Evolutionary conservation across 92 coral and sea anemone species (phyloP), one percentile per base, ranked within the genome.

Genomic region (Phymanthus crucifer): DNA sequence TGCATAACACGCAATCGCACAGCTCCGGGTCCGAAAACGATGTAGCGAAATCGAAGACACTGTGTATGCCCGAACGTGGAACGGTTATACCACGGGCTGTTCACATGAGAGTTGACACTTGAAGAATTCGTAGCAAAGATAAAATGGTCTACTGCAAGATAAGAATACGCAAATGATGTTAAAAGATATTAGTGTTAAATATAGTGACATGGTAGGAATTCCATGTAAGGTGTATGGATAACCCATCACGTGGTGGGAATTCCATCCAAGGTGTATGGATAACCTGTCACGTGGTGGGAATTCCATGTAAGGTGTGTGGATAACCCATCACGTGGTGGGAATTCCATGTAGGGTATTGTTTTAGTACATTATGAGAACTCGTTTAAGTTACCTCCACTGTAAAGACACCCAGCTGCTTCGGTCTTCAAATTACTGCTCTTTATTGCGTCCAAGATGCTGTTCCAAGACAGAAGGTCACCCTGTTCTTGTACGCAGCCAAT

Each of bases 11-110:
- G 68, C 29, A 61, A 61, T 18, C 34, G 18, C 19, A 61, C 35
- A 9, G 68, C 68, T 4, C 88, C 88, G 29, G 80, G 79, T 8
- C 83, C 88, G 27, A 52, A 50, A 36, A 71, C 3, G 78, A 72
- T 84, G 74, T 78, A 84, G 48, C 88, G 88, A 84, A 84, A 79
- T 32, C 54, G 71, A 33, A 84, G 67, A 47, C 88, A 84, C 40
- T 78, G 48, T 18, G 66, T 72, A 66, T 84, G 58, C 79, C 84
- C 78, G 61, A 71, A 78, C 16, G 73, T 47, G 45, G 84, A 84
- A 58, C 88, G 81, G 52, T 78, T 48, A 50, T 78, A 78, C 23
- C 31, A 56, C 29, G 78, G 80, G 57, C 88, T 79, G 80, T 34
- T 9, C 4, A 40, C 13, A 14, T 23, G 12, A 12, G 50, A 70